Conservation (phyloP, 2,888 invertebrate genomes). For the Eupithecia insigniata region DNA sequence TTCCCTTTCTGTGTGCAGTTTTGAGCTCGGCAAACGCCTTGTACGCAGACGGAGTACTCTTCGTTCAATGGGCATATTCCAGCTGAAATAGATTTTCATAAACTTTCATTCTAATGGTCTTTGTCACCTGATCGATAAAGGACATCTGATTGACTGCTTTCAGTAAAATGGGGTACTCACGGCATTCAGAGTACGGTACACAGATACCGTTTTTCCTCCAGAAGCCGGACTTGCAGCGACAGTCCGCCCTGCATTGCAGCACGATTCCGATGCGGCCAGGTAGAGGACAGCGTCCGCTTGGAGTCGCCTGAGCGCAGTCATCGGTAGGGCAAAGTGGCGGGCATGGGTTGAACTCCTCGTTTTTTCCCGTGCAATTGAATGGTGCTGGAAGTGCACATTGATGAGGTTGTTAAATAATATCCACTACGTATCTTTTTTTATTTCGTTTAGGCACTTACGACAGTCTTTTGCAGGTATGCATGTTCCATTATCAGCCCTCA, state of each 20-base stretch:
- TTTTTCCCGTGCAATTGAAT: slow-evolving; percentile 48
- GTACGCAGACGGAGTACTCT: slow-evolving; percentile 4
- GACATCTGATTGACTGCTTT: neutral
- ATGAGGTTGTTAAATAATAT: neutral
- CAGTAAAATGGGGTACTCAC: slow-evolving; percentile 43
- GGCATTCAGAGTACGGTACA: slow-evolving; percentile 56
- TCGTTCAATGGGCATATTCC: slow-evolving; percentile 13
- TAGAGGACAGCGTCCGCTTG: slow-evolving; percentile 49
- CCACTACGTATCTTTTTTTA: neutral
- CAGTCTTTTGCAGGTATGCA: slow-evolving; percentile 52
- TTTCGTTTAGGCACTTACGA: slow-evolving; percentile 48
- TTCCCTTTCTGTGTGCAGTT: slow-evolving; percentile 8
- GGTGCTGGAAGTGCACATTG: slow-evolving; percentile 46
- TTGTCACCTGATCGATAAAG: neutral
- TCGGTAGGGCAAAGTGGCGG: slow-evolving; percentile 57
- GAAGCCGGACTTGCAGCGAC: slow-evolving; percentile 53
- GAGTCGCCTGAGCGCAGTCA: slow-evolving; percentile 52
- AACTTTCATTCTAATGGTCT: neutral
- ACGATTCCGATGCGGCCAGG: slow-evolving; percentile 46
- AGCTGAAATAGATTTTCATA: slow-evolving; percentile 1
- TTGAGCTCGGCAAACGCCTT: slow-evolving; percentile 3
- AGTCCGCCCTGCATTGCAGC: slow-evolving; percentile 51
- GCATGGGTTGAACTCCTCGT: slow-evolving; percentile 56
- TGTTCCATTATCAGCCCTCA: slow-evolving; percentile 51
- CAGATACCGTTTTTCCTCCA: slow-evolving; percentile 55